phyloP scores from a whole-genome alignment of 1,140 invertebrate genomes.

The Dryas iulia region DNA sequence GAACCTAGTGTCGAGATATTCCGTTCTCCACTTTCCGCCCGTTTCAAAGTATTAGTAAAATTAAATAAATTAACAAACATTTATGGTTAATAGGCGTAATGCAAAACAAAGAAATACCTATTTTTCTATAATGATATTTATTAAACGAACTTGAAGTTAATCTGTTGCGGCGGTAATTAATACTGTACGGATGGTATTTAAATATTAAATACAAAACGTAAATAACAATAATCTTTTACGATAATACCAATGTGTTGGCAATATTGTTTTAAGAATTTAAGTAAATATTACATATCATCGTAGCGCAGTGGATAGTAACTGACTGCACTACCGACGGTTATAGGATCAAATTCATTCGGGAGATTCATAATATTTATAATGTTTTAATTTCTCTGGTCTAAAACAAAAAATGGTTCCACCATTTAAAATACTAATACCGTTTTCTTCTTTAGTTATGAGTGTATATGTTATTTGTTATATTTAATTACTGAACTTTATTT shows the following conservation, averaged over 20 bases:
- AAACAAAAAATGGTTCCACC: too few species aligned
- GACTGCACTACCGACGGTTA: too few species aligned
- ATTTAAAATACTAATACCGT: too few species aligned
- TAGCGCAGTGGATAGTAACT: too few species aligned
- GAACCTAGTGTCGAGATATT: not conserved
- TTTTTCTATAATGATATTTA: constrained; percentile 9
- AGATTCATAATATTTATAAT: too few species aligned
- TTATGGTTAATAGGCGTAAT: not conserved
- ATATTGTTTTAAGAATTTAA: not conserved
- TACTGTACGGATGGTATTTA: constrained; percentile 6
- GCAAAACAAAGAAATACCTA: not conserved
- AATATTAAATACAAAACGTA: not conserved
- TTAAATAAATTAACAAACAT: too few species aligned
- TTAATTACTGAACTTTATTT: not conserved
- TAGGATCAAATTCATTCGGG: too few species aligned
- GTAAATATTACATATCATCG: too few species aligned
- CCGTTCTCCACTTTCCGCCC: not conserved
- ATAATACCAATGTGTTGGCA: not conserved
- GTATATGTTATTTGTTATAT: too few species aligned
- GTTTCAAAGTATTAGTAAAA: too few species aligned
- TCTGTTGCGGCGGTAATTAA: constrained; percentile 6
- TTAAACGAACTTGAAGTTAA: constrained; percentile 19
- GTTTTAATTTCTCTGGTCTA: too few species aligned
- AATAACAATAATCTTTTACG: not conserved
- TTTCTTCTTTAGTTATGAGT: too few species aligned